Conservation (phyloP, 2,797 vertebrate species). For the Manis pentadactyla region DNA sequence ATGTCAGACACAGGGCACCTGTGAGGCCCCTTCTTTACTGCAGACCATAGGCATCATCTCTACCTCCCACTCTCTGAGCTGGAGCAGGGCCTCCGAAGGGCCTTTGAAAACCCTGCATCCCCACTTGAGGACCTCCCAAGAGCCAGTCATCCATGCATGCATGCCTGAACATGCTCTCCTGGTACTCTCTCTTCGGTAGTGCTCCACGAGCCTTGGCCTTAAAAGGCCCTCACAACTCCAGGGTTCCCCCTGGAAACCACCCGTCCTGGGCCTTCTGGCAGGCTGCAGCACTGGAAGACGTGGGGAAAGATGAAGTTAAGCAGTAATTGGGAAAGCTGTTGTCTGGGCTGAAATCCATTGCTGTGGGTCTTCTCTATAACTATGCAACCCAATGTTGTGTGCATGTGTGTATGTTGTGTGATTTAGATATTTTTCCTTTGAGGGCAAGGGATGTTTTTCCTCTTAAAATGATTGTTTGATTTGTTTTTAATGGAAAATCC, state of each 20-base stretch:
- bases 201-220: neutral
- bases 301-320: neutral
- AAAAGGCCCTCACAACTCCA: neutral
- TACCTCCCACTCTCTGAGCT: neutral
- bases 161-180: neutral
- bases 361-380: neutral
- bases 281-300: neutral
- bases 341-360: neutral
- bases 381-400: neutral
- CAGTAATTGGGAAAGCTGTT: neutral
- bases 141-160: neutral
- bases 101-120: neutral
- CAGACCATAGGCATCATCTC: neutral
- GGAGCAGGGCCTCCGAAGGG: neutral
- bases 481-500: slow-evolving; percentile 34
- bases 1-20: neutral
- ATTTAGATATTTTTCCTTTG: neutral
- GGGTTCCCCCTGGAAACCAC: neutral
- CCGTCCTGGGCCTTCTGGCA: neutral
- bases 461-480: neutral
- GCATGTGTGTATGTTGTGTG: neutral
- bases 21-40: neutral
- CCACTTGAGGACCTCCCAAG: neutral
- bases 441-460: neutral
- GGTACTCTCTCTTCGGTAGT: neutral